phyloP scores from a whole-genome alignment of 1,140 invertebrate species.

The Ceratitis capitata region DNA sequence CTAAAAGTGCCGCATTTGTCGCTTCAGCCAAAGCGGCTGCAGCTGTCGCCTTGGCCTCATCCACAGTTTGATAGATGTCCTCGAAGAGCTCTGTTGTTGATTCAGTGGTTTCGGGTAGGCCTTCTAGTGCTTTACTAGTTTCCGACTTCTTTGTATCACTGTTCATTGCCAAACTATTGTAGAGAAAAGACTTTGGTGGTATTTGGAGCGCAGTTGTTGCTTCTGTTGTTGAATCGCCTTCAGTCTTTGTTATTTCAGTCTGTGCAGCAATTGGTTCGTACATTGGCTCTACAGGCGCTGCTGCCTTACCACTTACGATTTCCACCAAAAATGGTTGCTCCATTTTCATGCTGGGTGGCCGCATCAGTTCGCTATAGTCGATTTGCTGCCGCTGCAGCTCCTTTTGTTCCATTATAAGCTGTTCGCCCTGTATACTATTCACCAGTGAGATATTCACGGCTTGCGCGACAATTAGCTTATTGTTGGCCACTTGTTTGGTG shows the following conservation, averaged over 20 bases:
- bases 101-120: too few relatives aligned
- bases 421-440: slow-evolving; percentile 57
- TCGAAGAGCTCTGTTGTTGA: slow-evolving; percentile 23
- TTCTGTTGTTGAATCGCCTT: slow-evolving; percentile 39
- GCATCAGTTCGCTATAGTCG: neutral
- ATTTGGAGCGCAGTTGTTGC: slow-evolving; percentile 45
- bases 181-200: neutral
- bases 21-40: neutral
- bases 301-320: neutral
- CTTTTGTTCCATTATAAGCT: slow-evolving; percentile 60
- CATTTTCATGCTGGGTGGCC: neutral
- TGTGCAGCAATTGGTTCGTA: slow-evolving; percentile 56
- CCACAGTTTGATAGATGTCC: slow-evolving; percentile 59
- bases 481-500: slow-evolving; percentile 55
- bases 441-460: slow-evolving; percentile 58
- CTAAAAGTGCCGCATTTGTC: slow-evolving; percentile 30
- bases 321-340: neutral
- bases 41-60: slow-evolving; percentile 46
- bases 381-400: slow-evolving; percentile 33
- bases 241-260: slow-evolving; percentile 49
- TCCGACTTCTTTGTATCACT: neutral
- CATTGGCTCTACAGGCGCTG: slow-evolving; percentile 47
- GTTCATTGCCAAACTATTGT: neutral
- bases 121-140: neutral
- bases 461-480: slow-evolving; percentile 54